Evolutionary conservation across 2,113 vertebrate genomes (phyloP), one percentile per base, ranked within the genome.

Genomic region (Trichechus manatus): DNA sequence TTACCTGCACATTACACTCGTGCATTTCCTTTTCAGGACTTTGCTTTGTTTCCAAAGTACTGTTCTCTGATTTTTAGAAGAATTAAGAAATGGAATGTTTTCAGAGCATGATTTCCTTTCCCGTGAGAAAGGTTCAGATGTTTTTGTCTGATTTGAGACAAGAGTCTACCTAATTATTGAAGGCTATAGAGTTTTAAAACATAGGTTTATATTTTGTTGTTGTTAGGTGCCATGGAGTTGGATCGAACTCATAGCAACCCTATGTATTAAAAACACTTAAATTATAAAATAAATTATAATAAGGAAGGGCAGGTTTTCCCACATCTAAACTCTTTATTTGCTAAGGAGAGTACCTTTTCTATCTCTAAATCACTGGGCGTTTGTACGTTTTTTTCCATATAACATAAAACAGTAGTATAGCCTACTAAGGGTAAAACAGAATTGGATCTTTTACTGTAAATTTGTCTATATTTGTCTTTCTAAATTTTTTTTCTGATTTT

Each of bases 61-160:
- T n/a, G 2, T 74, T 88, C 29, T 74, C 27, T 91, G n/a, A 36
- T 74, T 66, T 59, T 93, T 82, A 79, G n/a, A 94, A 86, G 68
- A 88, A 91, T 17, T 75, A 11, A 84, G 39, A 96, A 85, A 88
- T 25, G 23, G 44, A 33, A 39, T 47, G 27, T 61, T 23, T 44
- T 72, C 33, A 81, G 31, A 20, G 3, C n/a, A 79, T 36, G 25
- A 77, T 33, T 96, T 81, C 50, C 23, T 78, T 90, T 80, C 23
- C 59, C 6, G 20, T 36, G 59, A 92, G 75, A 90, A 93, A 89
- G n/a, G 33, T 44, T 93, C 77, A 63, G 44, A 64, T 36, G 31
- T 83, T 75, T 81, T 68, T 22, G 56, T 92, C 72, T 70, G 68
- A 29, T 70, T 75, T 92, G 78, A 93, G 83, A 96, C 23, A 83